phyloP scores from a whole-genome alignment of 64 coral and sea anemone species.

The Montipora capricornis region DNA sequence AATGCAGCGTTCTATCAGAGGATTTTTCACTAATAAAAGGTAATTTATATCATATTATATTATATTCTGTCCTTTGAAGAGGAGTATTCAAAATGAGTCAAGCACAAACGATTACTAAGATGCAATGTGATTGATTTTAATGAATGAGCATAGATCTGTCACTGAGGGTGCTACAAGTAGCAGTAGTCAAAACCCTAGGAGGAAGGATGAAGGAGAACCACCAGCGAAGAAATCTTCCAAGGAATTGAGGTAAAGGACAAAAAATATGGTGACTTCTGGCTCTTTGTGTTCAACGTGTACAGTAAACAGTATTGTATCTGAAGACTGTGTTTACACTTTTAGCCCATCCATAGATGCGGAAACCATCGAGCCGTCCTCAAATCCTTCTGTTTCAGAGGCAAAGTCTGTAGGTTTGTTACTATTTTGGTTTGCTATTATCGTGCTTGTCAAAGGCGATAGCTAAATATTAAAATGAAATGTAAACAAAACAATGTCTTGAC shows the following conservation, averaged over 20 bases:
- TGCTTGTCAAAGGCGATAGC: slow-evolving; percentile 11
- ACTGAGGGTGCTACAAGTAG: neutral
- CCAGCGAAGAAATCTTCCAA: neutral
- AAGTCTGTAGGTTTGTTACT: neutral
- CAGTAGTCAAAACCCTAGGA: neutral
- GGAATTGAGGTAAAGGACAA: slow-evolving; percentile 13
- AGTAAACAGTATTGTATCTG: slow-evolving; percentile 1
- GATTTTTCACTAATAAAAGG: neutral
- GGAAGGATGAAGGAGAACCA: slow-evolving; percentile 5
- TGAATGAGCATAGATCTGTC: too few relatives aligned
- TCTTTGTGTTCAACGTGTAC: neutral
- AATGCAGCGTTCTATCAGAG: neutral
- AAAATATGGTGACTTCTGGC: neutral
- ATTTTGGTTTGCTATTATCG: neutral
- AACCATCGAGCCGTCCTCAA: neutral
- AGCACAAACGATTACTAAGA: too few relatives aligned
- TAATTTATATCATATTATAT: neutral
- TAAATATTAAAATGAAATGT: slow-evolving; percentile 23
- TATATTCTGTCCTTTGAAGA: too few relatives aligned
- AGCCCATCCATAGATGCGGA: slow-evolving; percentile 3
- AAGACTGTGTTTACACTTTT: slow-evolving; percentile 27
- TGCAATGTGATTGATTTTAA: too few relatives aligned
- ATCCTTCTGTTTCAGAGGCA: slow-evolving; percentile 19
- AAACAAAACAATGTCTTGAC: slow-evolving; percentile 10
- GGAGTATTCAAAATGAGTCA: too few relatives aligned